Conservation (phyloP, 1,140 invertebrate species). For the Bombus haemorrhoidalis region DNA sequence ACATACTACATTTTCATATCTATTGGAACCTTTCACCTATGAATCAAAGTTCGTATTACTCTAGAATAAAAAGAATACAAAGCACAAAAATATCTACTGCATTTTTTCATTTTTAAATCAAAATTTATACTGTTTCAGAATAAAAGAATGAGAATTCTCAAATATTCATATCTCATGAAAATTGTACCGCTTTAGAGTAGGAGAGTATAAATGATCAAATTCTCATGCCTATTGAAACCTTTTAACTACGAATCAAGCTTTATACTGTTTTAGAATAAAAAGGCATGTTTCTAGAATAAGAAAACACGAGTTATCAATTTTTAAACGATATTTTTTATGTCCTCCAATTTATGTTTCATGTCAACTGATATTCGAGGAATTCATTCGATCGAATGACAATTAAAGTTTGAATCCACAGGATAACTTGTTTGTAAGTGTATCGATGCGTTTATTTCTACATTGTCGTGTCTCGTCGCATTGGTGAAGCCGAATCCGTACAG, state of each 20-base stretch:
- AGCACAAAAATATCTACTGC: not conserved
- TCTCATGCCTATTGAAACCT: no score
- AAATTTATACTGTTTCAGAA: not conserved
- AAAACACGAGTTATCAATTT: not conserved
- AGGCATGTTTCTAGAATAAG: not conserved
- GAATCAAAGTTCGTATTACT: not conserved
- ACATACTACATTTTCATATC: not conserved
- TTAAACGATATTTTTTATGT: not conserved
- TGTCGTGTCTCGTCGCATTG: slow-evolving; percentile 63
- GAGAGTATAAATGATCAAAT: not conserved
- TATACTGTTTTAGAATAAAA: not conserved
- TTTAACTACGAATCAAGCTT: not conserved
- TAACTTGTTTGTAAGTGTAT: slow-evolving; percentile 71
- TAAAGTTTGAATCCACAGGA: slow-evolving; percentile 25
- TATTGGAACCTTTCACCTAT: not conserved
- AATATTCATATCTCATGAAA: not conserved
- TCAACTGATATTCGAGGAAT: not conserved
- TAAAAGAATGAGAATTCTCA: not conserved
- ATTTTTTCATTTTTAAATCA: not conserved
- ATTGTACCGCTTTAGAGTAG: not conserved
- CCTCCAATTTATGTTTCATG: not conserved
- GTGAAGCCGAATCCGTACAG: slow-evolving; percentile 67
- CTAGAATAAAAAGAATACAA: not conserved
- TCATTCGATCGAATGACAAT: slow-evolving; percentile 6
- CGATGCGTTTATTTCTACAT: slow-evolving; percentile 72